Evolutionary conservation across 2,888 invertebrate species (phyloP).

Genomic region (Eupelmus urozonus): DNA sequence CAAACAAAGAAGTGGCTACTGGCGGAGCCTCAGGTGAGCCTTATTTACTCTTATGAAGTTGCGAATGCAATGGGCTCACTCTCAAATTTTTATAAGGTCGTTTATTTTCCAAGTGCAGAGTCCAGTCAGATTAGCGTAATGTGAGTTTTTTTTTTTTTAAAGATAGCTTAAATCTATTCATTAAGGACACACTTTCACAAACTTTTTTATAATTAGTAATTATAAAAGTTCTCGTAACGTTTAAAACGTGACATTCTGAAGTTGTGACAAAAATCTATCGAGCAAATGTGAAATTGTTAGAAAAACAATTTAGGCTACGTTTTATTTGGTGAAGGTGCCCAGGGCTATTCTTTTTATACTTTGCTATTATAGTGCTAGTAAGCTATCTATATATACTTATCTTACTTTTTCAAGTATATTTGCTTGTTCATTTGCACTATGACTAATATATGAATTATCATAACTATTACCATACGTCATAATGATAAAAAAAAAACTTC

Average conservation of each 20-base stretch:
- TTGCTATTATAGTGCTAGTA: conserved; percentile 65
- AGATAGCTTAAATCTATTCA: too few relatives aligned
- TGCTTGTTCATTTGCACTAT: conserved; percentile 59
- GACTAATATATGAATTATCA: conserved; percentile 52
- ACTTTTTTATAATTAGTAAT: neutral
- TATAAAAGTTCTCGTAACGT: too few relatives aligned
- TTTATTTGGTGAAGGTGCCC: conserved; percentile 69
- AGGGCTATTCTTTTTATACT: conserved; percentile 64
- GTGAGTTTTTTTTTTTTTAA: conserved; percentile 63
- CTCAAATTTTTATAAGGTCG: conserved; percentile 43
- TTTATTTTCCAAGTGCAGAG: conserved; percentile 73
- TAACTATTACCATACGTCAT: conserved; percentile 31
- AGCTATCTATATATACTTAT: conserved; percentile 62
- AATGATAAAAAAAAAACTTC: neutral
- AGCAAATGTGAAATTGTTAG: conserved; percentile 71
- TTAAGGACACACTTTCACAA: too few relatives aligned
- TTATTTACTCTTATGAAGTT: conserved; percentile 61
- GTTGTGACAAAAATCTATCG: too few relatives aligned
- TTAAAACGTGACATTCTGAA: neutral
- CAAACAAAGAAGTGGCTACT: conserved; percentile 69
- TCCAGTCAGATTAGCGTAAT: conserved; percentile 66
- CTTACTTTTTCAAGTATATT: conserved; percentile 53
- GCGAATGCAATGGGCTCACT: conserved; percentile 43
- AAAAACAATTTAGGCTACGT: conserved; percentile 74
- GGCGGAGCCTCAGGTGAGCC: conserved; percentile 76